A percentile compares a stretch with the other conserved stretches of the same genome.
Conservation (phyloP, 2,797 vertebrate species). For the Heterohyrax brucei region DNA sequence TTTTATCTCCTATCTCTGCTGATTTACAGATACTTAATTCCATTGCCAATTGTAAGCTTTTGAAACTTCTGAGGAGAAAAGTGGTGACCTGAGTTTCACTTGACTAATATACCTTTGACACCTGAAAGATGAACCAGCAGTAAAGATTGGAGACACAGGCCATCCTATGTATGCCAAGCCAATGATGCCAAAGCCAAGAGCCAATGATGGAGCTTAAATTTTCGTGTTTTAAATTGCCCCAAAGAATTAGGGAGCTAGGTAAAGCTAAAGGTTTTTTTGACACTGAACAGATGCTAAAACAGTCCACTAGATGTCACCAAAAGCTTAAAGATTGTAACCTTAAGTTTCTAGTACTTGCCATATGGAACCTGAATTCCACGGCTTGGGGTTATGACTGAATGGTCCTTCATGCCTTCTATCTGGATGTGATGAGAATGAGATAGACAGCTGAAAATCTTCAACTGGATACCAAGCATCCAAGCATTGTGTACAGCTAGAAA, state of each 20-base stretch:
- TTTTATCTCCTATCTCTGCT: constrained; percentile 41
- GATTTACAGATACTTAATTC: constrained; percentile 4
- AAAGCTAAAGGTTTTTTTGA: not conserved
- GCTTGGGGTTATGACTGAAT: not conserved
- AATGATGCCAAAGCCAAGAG: too few relatives aligned
- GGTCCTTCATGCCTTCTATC: constrained; percentile 6
- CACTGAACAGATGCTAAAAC: not conserved
- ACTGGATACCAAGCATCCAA: not conserved
- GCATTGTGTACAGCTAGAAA: constrained; percentile 31
- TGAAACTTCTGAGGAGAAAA: constrained; percentile 1
- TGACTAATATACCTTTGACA: not conserved
- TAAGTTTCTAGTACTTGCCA: not conserved
- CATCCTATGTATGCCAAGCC: not conserved
- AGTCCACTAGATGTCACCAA: constrained; percentile 81
- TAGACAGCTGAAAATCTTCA: constrained; percentile 43
- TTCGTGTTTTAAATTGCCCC: constrained; percentile 23
- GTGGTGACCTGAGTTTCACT: constrained; percentile 14
- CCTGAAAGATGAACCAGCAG: not conserved
- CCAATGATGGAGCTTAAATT: not conserved
- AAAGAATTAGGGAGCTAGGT: not conserved
- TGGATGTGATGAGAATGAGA: constrained; percentile 2
- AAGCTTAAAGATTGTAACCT: constrained; percentile 49
- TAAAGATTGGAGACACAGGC: not conserved
- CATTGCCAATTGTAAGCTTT: not conserved
- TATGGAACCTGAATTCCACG: not conserved